Evolutionary conservation across 2,888 invertebrate genomes (phyloP), one percentile per base, ranked within the genome.

Genomic region (Hyposoter dolosus): DNA sequence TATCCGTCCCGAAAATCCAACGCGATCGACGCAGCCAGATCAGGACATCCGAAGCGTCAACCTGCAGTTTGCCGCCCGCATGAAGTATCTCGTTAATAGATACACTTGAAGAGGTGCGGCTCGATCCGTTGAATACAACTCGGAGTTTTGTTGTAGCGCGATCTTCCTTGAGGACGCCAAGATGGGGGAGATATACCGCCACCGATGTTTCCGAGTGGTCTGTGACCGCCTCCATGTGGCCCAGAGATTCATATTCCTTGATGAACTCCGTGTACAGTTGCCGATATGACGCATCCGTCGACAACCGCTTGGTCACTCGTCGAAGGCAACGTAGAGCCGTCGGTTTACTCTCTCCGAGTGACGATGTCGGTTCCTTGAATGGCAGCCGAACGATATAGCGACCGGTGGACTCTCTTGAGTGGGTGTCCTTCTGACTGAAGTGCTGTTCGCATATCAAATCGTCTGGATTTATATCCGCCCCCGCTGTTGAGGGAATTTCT

Each of bases 51-150:
- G 60, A 12, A 35, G 28, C 12, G 60, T 60, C 60, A 60, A 12
- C 3, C 28, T 60, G 60, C 23, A 60, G 23, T 19, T 77, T 77
- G n/a, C 23, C 23, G 35, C 71, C 71, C 17, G 50, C 53, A 35
- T 72, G 71, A 1, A 32, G 40, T 15, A 74, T 32, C 1, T 74
- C 56, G 12, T 74, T 74, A 40, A 74, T 3, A 5, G 56, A 74
- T 10, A 60, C 5, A 2, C 53, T 17, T 5, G 71, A n/a, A 7
- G 53, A 23, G 3, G 53, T 17, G 17, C 32, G 17, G 10, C 63
- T 63, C 45, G 65, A 76, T 23, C 45, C 63, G 45, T 76, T 76
- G 47, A 76, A 76, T 0, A 76, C 75, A 5, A 76, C 75, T n/a
- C 75, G 23, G 28, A 63, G 32, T 7, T 72, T 53, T n/a, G 53